These are phyloP conservation scores for Mercenaria mercenaria DNA, from an alignment of 1,140 invertebrate species.

Conservation along the genomic window DNA sequence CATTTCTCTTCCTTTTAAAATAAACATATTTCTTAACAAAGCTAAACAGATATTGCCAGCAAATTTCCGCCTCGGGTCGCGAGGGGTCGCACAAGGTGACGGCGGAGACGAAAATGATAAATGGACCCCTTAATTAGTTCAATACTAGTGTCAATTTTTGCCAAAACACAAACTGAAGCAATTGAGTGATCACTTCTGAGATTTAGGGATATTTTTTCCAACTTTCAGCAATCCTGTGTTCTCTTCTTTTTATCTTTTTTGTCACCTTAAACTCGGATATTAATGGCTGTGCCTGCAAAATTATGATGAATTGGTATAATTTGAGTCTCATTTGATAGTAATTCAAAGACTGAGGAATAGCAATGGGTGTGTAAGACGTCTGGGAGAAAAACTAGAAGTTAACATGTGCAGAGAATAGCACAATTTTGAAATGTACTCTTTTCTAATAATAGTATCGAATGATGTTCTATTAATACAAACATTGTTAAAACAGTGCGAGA, in stretches of 20 bases:
- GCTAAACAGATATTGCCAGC: constrained; percentile 64
- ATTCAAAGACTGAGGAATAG: constrained; percentile 42
- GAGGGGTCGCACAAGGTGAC: constrained; percentile 54
- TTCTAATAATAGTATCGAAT: neutral
- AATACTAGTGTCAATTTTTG: constrained; percentile 62
- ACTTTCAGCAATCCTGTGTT: neutral
- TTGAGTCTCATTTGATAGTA: constrained; percentile 49
- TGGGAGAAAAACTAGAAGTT: neutral
- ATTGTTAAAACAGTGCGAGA: no score
- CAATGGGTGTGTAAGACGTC: constrained; percentile 14
- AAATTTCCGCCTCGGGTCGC: constrained; percentile 47
- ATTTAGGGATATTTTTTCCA: constrained; percentile 11
- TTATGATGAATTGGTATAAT: constrained; percentile 64
- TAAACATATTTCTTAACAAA: constrained; percentile 65
- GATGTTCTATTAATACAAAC: neutral
- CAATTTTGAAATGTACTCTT: neutral
- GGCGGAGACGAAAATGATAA: constrained; percentile 58
- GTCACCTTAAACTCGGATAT: constrained; percentile 46
- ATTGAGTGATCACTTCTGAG: constrained; percentile 58
- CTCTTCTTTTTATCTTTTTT: constrained; percentile 60
- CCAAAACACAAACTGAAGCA: constrained; percentile 62
- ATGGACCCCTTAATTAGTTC: constrained; percentile 68
- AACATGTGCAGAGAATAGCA: neutral
- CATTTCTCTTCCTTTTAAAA: constrained; percentile 58
- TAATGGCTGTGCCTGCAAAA: constrained; percentile 63